Conservation (phyloP, 2,888 invertebrate species). For the Drosophila atripex region DNA sequence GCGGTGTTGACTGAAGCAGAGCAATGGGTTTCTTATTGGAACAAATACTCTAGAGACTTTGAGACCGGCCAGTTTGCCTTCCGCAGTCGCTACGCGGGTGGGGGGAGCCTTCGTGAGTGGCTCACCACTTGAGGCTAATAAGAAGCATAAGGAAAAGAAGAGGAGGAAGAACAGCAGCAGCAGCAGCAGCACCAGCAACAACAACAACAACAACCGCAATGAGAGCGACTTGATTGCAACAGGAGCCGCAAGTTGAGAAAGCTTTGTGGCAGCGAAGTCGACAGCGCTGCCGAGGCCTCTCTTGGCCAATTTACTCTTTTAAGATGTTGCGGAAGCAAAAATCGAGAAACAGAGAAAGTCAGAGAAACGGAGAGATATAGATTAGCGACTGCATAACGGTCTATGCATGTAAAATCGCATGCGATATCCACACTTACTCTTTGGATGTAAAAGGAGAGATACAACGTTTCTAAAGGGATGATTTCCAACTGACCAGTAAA, state of each 20-base stretch:
- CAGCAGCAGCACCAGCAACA: conserved; percentile 50
- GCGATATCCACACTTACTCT: conserved; percentile 42
- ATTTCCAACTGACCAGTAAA: conserved; percentile 36
- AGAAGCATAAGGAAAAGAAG: conserved; percentile 57
- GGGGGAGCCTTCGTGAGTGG: conserved; percentile 1
- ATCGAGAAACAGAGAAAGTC: conserved; percentile 11
- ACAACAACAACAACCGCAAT: conserved; percentile 48
- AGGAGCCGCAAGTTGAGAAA: conserved; percentile 60
- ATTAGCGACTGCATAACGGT: conserved; percentile 54
- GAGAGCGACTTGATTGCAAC: conserved; percentile 68
- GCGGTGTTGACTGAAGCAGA: conserved; percentile 34
- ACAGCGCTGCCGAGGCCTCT: conserved; percentile 11
- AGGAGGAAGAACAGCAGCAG: conserved; percentile 49
- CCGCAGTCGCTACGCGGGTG: conserved; percentile 47
- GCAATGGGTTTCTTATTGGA: conserved; percentile 66
- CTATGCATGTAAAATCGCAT: conserved; percentile 53
- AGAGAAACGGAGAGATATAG: not conserved
- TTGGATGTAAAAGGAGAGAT: not conserved
- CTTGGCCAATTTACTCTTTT: conserved; percentile 37
- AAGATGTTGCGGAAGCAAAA: conserved; percentile 24
- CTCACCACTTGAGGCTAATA: conserved; percentile 77
- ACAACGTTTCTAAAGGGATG: conserved; percentile 43
- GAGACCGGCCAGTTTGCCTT: conserved; percentile 68
- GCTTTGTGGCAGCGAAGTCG: conserved; percentile 47
- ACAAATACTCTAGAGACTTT: conserved; percentile 39